These are phyloP conservation scores for Galerucella nymphaeae DNA, from an alignment of 2,888 invertebrate genomes.

Conservation along the genomic window DNA sequence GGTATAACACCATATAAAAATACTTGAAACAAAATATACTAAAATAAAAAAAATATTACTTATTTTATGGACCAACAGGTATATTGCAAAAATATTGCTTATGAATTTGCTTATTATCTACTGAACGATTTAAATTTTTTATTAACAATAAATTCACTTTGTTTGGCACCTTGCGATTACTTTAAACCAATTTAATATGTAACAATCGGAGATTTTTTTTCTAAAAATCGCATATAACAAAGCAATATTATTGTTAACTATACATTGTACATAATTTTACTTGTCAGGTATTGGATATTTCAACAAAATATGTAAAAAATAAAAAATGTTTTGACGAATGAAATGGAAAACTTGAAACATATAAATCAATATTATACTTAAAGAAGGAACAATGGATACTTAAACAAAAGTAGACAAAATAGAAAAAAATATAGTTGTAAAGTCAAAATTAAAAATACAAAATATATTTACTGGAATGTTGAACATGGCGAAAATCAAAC, in stretches of 20 bases:
- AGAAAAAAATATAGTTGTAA: too few species aligned
- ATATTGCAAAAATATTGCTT: slow-evolving; percentile 18
- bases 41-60: neutral
- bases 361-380: too few species aligned
- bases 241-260: neutral
- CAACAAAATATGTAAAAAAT: neutral
- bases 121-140: neutral
- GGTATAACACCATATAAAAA: neutral
- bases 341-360: neutral
- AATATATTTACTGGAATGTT: too few species aligned
- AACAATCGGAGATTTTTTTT: neutral
- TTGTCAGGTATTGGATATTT: neutral
- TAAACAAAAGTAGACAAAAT: too few species aligned
- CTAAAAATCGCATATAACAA: neutral
- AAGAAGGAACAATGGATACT: too few species aligned
- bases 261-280: neutral
- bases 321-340: neutral
- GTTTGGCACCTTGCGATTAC: too few species aligned
- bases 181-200: too few species aligned
- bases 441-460: too few species aligned
- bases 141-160: slow-evolving; percentile 1
- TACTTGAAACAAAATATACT: neutral
- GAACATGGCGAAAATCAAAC: too few species aligned
- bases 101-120: slow-evolving; percentile 5
- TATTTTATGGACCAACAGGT: neutral